Evolutionary conservation across 2,797 vertebrate species (phyloP).

Genomic region (Acomys russatus): DNA sequence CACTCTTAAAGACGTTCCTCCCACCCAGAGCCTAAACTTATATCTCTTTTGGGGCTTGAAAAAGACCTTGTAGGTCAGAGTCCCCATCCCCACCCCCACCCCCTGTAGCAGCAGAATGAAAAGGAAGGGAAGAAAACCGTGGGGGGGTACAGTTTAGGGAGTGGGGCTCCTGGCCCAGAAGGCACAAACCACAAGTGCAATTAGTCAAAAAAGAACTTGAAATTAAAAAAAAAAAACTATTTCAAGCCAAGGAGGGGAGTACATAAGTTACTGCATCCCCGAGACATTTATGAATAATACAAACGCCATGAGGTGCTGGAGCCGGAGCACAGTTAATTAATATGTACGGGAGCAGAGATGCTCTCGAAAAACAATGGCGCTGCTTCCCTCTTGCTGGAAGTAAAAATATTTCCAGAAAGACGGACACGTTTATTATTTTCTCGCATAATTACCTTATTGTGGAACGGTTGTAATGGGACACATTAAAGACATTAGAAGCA

Average conservation of each 20-base stretch:
- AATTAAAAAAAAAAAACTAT: constrained; percentile 75
- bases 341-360: constrained; percentile 68
- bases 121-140: background rate
- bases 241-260: constrained; percentile 76
- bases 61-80: background rate
- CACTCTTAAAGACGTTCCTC: background rate
- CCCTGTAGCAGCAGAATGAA: background rate
- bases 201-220: constrained; percentile 76
- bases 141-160: background rate
- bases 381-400: constrained; percentile 79
- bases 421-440: constrained; percentile 88
- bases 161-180: background rate
- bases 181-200: constrained; percentile 67
- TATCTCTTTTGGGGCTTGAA: background rate
- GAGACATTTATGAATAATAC: constrained; percentile 87
- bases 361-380: constrained; percentile 74
- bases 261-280: constrained; percentile 79
- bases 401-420: constrained; percentile 87
- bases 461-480: constrained; percentile 83
- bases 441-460: constrained; percentile 87
- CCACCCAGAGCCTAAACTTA: background rate
- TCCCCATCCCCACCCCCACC: background rate
- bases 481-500: constrained; percentile 84
- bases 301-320: constrained; percentile 67
- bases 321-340: constrained; percentile 85